Conservation (phyloP, 1,140 invertebrate species). For the Bombus impatiens region DNA sequence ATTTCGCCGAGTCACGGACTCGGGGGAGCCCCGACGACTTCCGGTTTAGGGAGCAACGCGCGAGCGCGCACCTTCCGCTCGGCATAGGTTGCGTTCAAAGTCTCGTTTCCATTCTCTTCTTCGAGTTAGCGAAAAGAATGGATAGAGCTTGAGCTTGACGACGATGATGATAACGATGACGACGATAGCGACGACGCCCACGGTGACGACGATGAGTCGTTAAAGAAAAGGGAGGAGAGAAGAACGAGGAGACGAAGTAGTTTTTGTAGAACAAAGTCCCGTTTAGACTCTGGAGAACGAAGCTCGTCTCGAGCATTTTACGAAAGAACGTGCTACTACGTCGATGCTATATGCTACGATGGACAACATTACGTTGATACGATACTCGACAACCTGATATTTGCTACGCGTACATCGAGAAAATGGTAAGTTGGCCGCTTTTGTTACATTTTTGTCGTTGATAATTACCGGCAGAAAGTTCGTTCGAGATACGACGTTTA, state of each 20-base stretch:
- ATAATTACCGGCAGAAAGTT: not conserved
- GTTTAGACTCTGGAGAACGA: not conserved
- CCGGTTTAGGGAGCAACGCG: conserved; percentile 54
- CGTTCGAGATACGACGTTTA: not conserved
- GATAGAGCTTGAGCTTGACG: not conserved
- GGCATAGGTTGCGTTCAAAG: not conserved
- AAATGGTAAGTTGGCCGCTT: not conserved
- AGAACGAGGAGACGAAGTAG: not conserved
- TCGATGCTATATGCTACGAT: no score
- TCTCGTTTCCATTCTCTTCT: no score
- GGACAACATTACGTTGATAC: not conserved
- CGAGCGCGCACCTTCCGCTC: conserved; percentile 5
- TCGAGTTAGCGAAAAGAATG: no score
- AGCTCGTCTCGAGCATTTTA: not conserved
- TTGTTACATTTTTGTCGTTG: not conserved
- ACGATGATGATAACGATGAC: rapidly evolving
- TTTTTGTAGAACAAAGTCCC: not conserved
- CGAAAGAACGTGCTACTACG: not conserved
- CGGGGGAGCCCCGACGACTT: conserved; percentile 64
- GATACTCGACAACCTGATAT: not conserved
- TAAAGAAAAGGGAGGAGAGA: not conserved
- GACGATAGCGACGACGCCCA: rapidly evolving
- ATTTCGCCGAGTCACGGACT: not conserved
- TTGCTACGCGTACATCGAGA: no score
- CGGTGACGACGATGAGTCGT: not conserved